Evolutionary conservation across 1,140 invertebrate genomes (phyloP), one percentile per base, ranked within the genome.

Genomic region (Ips typographus): DNA sequence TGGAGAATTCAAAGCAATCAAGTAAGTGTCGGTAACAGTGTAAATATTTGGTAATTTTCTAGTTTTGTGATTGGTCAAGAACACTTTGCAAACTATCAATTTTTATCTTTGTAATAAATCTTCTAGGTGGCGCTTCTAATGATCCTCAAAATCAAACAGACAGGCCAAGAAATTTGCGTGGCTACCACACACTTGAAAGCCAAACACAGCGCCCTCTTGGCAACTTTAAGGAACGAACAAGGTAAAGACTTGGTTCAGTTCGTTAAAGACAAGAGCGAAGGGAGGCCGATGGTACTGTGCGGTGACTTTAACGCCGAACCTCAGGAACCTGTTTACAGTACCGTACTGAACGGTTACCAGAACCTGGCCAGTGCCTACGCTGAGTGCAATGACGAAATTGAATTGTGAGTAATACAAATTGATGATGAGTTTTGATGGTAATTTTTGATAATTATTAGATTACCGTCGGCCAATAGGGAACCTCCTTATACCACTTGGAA

Each of bases 301-400:
- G 91, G 91, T 1, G 91, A 94, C 76, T 92, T 94, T 74, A 94
- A 94, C 80, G 91, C 90, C 0, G 89, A 91, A 76, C 90, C 90
- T 0, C 82, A 75, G 2, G 91, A 93, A 78, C 88, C 89, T 3
- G 86, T 93, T 6, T 92, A 92, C 74, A 71, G 77, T 8, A 88
- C 87, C 1, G 80, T 91, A 5, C 79, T 84, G 1, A 80, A 78
- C 41, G 77, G 84, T 71, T 77, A 80, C 64, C 62, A 85, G n/a
- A 76, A 80, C 40, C 75, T 86, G 41, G 76, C 79, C 49, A 85
- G 82, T 66, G 84, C 84, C 22, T 87, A 86, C 77, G 81, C 83
- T 0, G 77, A 83, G 37, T 78, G 81, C 47, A 56, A 47, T 22
- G 22, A 22, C 22, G 22, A 22, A 22, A 22, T 22, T 22, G 22